These are phyloP conservation scores for Eptesicus fuscus DNA, from an alignment of 2,113 vertebrate genomes.

Conservation along the genomic window DNA sequence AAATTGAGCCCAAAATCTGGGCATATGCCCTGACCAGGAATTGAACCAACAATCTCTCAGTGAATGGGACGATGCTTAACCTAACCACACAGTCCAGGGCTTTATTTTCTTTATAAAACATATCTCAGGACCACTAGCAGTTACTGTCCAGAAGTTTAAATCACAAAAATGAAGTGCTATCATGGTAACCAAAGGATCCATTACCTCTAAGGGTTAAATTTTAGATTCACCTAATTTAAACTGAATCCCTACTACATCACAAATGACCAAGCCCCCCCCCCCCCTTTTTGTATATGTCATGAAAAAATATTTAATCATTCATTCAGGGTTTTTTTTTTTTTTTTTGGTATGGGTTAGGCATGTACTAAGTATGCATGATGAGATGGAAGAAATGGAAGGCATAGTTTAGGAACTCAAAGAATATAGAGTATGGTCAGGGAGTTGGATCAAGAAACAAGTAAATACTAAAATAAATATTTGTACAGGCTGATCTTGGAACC, in stretches of 20 bases:
- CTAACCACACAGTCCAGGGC: not conserved
- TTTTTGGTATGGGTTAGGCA: not conserved
- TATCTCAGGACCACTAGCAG: not conserved
- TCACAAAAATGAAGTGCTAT: not conserved
- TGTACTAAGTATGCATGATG: not conserved
- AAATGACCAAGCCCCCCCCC: not conserved
- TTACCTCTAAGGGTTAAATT: not conserved
- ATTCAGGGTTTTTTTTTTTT: not conserved
- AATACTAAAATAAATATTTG: not conserved
- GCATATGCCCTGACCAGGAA: not conserved
- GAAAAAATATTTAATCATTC: not conserved
- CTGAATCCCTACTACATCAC: not conserved
- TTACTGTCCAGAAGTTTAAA: constrained; percentile 42
- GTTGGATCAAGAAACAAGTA: not conserved
- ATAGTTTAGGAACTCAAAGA: not conserved
- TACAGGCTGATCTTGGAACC: not conserved
- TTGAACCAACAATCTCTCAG: not conserved
- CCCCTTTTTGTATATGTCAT: not conserved
- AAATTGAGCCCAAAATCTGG: not conserved
- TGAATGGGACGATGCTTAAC: not conserved
- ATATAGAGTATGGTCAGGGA: not conserved
- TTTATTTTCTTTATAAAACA: constrained; percentile 49
- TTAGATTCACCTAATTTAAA: not conserved
- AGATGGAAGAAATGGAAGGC: not conserved
- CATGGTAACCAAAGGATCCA: not conserved